These are phyloP conservation scores for Pristionchus pacificus DNA, from an alignment of 1,140 invertebrate genomes.

Conservation along the genomic window DNA sequence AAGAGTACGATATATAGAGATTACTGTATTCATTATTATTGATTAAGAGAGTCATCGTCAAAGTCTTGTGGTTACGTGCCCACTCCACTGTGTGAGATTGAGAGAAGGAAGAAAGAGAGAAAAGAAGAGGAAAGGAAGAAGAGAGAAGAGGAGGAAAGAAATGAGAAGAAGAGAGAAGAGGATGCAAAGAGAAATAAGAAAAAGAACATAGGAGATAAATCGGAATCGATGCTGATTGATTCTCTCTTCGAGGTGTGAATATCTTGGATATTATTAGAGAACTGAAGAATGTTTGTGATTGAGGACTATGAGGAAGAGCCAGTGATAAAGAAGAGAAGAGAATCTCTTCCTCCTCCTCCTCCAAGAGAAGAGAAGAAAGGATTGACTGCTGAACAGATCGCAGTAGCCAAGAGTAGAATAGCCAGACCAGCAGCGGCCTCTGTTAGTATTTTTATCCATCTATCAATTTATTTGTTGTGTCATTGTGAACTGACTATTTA, in stretches of 20 bases:
- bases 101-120: slow-evolving; percentile 3
- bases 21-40: background rate
- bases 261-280: too few species aligned
- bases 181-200: slow-evolving; percentile 6
- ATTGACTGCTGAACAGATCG: background rate
- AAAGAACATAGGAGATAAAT: background rate
- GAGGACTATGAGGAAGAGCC: background rate
- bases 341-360: background rate
- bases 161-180: too few species aligned
- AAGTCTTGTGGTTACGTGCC: background rate
- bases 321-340: background rate
- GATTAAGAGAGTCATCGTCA: background rate
- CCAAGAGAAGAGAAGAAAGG: background rate
- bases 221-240: slow-evolving; percentile 7
- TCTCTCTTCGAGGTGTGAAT: background rate
- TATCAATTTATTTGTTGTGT: too few species aligned
- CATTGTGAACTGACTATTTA: too few species aligned
- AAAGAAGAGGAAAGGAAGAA: too few species aligned
- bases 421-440: background rate
- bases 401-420: background rate
- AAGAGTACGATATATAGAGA: background rate
- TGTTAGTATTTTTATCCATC: too few species aligned
- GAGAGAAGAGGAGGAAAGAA: background rate
- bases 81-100: slow-evolving; percentile 11
- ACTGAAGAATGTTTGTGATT: background rate